Evolutionary conservation across 2,113 vertebrate species (phyloP).

Genomic region (Chaetura pelagica): DNA sequence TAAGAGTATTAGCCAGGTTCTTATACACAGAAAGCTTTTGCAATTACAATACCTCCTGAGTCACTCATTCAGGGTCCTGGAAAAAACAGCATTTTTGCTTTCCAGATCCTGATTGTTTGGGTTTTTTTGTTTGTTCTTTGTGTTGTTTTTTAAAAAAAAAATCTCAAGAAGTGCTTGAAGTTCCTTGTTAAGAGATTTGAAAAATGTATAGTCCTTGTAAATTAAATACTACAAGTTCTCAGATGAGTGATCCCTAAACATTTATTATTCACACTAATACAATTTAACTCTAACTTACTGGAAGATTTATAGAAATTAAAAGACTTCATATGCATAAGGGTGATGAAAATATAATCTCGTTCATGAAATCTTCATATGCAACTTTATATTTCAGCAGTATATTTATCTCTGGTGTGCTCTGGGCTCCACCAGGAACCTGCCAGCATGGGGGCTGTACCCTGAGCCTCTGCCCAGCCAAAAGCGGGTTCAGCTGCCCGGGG

Average conservation of each 20-base stretch:
- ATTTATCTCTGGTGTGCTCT: not conserved
- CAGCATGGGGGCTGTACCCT: not conserved
- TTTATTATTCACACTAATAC: slow-evolving; percentile 74
- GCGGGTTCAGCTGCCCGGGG: accelerated
- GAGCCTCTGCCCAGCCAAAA: accelerated
- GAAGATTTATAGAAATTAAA: slow-evolving; percentile 78
- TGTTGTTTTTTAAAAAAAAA: not conserved
- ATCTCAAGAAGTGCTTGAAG: slow-evolving; percentile 49
- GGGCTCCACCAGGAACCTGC: not conserved
- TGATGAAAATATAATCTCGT: slow-evolving; percentile 77
- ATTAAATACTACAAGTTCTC: slow-evolving; percentile 70
- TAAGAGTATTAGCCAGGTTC: slow-evolving; percentile 72
- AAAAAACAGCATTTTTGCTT: slow-evolving; percentile 32
- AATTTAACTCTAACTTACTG: slow-evolving; percentile 57
- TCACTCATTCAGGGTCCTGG: slow-evolving; percentile 51
- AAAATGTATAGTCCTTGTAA: slow-evolving; percentile 69
- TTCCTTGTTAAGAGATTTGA: slow-evolving; percentile 60
- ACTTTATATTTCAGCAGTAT: slow-evolving; percentile 46
- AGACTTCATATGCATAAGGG: slow-evolving; percentile 70
- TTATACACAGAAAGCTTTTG: slow-evolving; percentile 69
- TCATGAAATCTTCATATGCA: slow-evolving; percentile 68
- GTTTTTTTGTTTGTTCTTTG: not conserved
- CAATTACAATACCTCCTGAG: slow-evolving; percentile 63
- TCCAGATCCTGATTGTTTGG: not conserved
- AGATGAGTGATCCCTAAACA: slow-evolving; percentile 72